Base-by-base conservation (phyloP, 2,888 invertebrate species). In the Cephus runcator region DNA sequence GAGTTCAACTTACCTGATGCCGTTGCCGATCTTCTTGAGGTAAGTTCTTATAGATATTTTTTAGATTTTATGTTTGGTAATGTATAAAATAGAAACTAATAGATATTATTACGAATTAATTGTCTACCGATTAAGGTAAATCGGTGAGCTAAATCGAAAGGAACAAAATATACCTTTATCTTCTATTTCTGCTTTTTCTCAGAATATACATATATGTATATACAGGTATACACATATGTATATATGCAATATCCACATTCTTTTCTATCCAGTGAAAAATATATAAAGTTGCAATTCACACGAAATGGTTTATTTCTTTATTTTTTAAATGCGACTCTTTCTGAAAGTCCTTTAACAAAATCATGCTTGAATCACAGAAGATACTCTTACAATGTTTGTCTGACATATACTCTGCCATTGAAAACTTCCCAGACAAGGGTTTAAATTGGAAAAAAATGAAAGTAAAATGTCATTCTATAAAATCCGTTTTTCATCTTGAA, bases 1-100 rank as follows among this genome's bases (percentile, higher is more conserved):
- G 98, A 99, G 92, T 97, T 97, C 92, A 98, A 98, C 88, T 94
- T 98, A 80, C 98, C 98, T 0, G 98, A 99, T 92, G 94, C 95
- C 15, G 96, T 97, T 23, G 96, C 96, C 11, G 96, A 96, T 91
- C 93, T 97, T 85, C 92, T 97, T 76, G 95, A 95, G 83, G 91
- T 91, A 78, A 90, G 89, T 89, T 71, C 71, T 71, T 71, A 11
- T 71, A 31, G 9, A 33, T 71, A 71, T 71, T 71, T 71, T 71
- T 31, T 15, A 30, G 31, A 12, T 71, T 71, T 23, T 56, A 56
- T 15, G 15, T 23, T 56, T 56, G 9, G 23, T 23, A 56, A 23
- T 23, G 23, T 56, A 56, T 23, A 56, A 56, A 56, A 56, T 56
- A 56, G 6, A 56, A 23, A 9, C 6, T 4, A 56, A 56, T 56